Evolutionary conservation across 2,888 invertebrate species (phyloP).

Genomic region (Drosophila colorata): DNA sequence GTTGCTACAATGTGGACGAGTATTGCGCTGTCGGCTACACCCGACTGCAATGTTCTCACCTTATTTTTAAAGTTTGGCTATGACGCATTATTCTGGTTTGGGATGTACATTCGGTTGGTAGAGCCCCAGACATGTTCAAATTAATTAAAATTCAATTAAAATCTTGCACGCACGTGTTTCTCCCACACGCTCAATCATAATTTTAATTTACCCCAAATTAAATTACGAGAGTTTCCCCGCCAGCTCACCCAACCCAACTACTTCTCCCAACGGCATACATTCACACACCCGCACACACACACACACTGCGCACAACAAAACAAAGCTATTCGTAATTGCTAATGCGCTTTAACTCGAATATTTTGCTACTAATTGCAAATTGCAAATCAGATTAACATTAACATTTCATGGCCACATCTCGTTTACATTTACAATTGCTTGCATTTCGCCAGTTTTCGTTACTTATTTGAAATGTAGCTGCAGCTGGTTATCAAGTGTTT

Average conservation of each 20-base stretch:
- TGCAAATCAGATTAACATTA: constrained; percentile 50
- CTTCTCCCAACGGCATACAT: neutral
- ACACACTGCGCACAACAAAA: neutral
- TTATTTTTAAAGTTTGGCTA: too few relatives aligned
- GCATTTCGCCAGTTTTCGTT: constrained; percentile 7
- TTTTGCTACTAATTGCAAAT: constrained; percentile 55
- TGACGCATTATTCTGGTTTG: constrained; percentile 1
- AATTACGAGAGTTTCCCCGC: constrained; percentile 31
- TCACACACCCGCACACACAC: neutral
- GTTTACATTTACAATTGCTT: constrained; percentile 3
- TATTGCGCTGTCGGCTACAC: too few relatives aligned
- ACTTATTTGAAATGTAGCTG: neutral
- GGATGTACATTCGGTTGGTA: neutral
- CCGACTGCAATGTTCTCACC: too few relatives aligned
- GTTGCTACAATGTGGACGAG: too few relatives aligned
- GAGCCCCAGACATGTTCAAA: constrained; percentile 11
- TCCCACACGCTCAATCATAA: constrained; percentile 50
- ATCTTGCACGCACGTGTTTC: constrained; percentile 39
- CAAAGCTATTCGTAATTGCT: constrained; percentile 34
- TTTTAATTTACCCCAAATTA: constrained; percentile 54
- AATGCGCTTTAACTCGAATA: constrained; percentile 12
- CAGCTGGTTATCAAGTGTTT: neutral
- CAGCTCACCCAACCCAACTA: neutral
- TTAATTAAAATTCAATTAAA: constrained; percentile 69
- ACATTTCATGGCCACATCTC: constrained; percentile 19